Conservation (phyloP, 2,113 vertebrate genomes). For the Nycticorax nycticorax region DNA sequence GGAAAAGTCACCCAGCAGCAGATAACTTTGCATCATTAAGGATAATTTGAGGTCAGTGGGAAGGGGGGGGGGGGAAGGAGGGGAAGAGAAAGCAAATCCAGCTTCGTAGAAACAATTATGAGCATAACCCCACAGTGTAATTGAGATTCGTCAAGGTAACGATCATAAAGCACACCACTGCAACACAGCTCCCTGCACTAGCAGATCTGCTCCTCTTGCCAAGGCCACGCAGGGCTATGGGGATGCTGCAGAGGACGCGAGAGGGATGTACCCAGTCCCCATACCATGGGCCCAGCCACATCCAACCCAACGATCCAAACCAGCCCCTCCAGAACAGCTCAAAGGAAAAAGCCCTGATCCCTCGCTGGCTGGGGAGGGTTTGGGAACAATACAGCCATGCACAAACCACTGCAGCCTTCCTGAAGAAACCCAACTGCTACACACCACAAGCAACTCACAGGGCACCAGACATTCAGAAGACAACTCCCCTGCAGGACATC, state of each 20-base stretch:
- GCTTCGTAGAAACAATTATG: slow-evolving; percentile 47
- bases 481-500: not conserved
- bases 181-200: not conserved
- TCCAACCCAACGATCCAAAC: not conserved
- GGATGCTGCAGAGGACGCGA: rapidly evolving
- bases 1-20: not conserved
- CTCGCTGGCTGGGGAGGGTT: not conserved
- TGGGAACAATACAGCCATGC: rapidly evolving
- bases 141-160: slow-evolving; percentile 51
- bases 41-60: slow-evolving; percentile 59
- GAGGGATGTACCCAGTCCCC: not conserved
- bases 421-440: not conserved
- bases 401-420: not conserved
- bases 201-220: not conserved
- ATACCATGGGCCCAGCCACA: not conserved
- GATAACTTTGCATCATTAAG: not conserved
- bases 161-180: not conserved
- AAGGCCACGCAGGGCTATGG: rapidly evolving
- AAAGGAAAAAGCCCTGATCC: not conserved
- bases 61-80: not conserved
- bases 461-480: not conserved
- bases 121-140: slow-evolving; percentile 43
- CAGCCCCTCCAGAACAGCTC: not conserved
- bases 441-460: not conserved
- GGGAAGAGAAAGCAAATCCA: not conserved